Evolutionary conservation across 2,113 vertebrate genomes (phyloP), one percentile per base, ranked within the genome.

Genomic region (Micromys minutus): DNA sequence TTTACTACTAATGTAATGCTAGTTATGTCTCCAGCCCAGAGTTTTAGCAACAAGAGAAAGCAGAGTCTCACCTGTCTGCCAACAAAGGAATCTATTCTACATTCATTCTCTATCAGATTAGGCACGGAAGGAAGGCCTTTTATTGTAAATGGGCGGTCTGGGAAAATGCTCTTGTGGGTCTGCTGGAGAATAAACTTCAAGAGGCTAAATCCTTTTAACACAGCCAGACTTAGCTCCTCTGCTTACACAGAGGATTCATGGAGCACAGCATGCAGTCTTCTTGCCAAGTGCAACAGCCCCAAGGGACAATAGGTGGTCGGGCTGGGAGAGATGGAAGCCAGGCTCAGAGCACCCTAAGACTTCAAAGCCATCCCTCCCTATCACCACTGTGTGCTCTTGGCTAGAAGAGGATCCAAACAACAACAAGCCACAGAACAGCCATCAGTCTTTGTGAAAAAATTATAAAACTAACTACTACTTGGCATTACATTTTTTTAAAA

Each of bases 81-180:
- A 93, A 95, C 94, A 97, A 96, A 96, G 83, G 81, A 81, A n/a
- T 42, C 94, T 97, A 84, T 96, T 96, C 91, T 96, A 50, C 83
- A 91, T 91, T 96, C 42, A 67, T 61, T 63, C 91, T 10, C 1
- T 89, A 84, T 90, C 93, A 91, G 89, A 77, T 91, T 94, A 93
- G 88, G 65, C 93, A 81, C 0, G 17, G 77, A 94, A 84, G 16
- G 63, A 94, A 84, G 16, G 63, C 84, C 83, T 92, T 79, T 94
- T 90, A 93, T 87, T 95, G 89, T 92, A 85, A 92, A 83, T 7
- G 19, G 75, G 87, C 52, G 45, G 89, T 47, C 50, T 88, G 85
- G 34, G 89, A 85, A 83, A 93, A 95, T 89, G 36, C 77, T 76
- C 75, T 36, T 47, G 83, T 67, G 19, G 85, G 86, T 92, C 59